A percentile compares a stretch with the other conserved stretches of the same genome.
Evolutionary conservation across 2,888 invertebrate genomes (phyloP).

Genomic region (Galerucella nymphaeae): DNA sequence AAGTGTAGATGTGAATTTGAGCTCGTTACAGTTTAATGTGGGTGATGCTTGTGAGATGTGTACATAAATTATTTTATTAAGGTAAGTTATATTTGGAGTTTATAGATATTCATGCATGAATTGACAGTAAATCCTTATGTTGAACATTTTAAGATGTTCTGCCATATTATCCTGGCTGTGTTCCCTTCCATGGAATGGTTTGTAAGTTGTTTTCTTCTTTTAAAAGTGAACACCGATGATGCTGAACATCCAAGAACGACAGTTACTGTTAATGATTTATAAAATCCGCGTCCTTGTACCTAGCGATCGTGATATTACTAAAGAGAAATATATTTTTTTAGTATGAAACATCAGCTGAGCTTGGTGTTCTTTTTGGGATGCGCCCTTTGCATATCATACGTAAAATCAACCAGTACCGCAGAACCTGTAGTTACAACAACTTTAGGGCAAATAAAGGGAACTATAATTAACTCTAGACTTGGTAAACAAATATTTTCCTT

Average conservation of each 20-base stretch:
- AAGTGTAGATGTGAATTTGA: background rate
- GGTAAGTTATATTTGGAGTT: background rate
- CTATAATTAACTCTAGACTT: conserved; percentile 51
- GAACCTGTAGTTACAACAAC: conserved; percentile 48
- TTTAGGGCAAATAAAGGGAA: conserved; percentile 53
- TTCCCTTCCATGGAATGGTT: too few relatives aligned
- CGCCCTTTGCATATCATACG: background rate
- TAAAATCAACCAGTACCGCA: background rate
- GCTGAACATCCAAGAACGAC: too few relatives aligned
- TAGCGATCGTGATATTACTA: too few relatives aligned
- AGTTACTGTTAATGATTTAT: too few relatives aligned
- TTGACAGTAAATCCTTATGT: too few relatives aligned
- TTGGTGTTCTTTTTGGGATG: conserved; percentile 10
- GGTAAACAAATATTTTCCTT: conserved; percentile 56
- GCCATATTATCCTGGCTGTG: too few relatives aligned
- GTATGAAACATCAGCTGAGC: conserved; percentile 12
- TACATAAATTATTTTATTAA: background rate
- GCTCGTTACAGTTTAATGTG: background rate
- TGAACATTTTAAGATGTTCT: too few relatives aligned
- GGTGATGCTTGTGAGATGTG: background rate
- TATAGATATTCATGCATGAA: too few relatives aligned
- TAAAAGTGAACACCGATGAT: too few relatives aligned
- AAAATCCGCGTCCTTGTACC: too few relatives aligned
- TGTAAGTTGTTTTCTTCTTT: too few relatives aligned
- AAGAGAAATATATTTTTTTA: too few relatives aligned